phyloP scores from a whole-genome alignment of 2,888 invertebrate genomes.

The Coecobrya sp. region DNA sequence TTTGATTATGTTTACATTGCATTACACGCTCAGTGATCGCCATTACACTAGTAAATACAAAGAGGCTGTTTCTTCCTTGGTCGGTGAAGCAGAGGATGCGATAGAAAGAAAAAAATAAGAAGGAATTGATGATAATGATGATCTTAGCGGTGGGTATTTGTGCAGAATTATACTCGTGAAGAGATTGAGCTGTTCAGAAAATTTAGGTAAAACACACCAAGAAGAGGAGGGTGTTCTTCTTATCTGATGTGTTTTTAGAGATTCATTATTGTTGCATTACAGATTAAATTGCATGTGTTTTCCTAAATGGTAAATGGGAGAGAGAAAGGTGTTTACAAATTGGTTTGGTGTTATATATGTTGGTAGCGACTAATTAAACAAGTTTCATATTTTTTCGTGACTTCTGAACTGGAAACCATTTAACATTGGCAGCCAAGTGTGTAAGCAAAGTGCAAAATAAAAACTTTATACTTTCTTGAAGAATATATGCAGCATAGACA shows the following conservation, averaged over 20 bases:
- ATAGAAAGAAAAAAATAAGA: not conserved
- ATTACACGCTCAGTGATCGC: constrained; percentile 79
- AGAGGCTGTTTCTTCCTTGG: constrained; percentile 66
- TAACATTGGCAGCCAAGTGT: constrained; percentile 50
- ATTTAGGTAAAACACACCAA: constrained; percentile 20
- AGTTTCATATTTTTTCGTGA: constrained; percentile 73
- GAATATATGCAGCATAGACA: not conserved
- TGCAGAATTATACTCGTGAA: constrained; percentile 46
- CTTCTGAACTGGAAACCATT: constrained; percentile 80
- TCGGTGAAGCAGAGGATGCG: constrained; percentile 61
- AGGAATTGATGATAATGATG: constrained; percentile 30
- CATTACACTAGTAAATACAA: not conserved
- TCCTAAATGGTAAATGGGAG: constrained; percentile 44
- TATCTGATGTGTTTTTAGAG: constrained; percentile 54
- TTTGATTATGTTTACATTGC: constrained; percentile 79
- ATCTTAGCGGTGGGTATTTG: constrained; percentile 35
- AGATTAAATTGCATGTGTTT: constrained; percentile 63
- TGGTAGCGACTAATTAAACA: constrained; percentile 74
- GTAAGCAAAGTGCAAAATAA: not conserved
- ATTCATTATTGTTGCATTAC: constrained; percentile 61
- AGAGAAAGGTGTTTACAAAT: constrained; percentile 79
- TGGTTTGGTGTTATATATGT: constrained; percentile 66
- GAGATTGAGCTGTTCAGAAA: not conserved
- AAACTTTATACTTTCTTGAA: constrained; percentile 11
- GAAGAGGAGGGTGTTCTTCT: constrained; percentile 2